A percentile compares a stretch with the other conserved stretches of the same genome.
Evolutionary conservation across 23 tunicate species (phyloP).

Genomic region (Halocynthia aurantium): DNA sequence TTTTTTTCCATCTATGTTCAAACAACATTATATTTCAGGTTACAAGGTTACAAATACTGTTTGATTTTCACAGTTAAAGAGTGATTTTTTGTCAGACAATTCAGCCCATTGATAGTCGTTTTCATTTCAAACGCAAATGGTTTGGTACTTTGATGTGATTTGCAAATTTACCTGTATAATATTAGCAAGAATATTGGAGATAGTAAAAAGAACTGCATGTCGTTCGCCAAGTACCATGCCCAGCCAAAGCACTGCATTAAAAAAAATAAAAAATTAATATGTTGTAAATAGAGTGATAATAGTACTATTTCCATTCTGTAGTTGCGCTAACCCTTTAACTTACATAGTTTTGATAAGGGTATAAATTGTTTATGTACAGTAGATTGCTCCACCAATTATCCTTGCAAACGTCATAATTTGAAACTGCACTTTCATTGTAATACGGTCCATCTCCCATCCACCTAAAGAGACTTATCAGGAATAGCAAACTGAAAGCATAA

Average conservation of each 20-base stretch:
- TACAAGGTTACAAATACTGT: too few relatives aligned
- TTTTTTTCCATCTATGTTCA: too few relatives aligned
- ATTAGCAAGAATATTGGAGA: constrained; percentile 57
- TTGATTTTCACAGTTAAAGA: too few relatives aligned
- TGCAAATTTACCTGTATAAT: constrained; percentile 48
- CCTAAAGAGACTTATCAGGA: constrained; percentile 34
- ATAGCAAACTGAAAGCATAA: constrained; percentile 63
- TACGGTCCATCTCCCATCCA: constrained; percentile 84
- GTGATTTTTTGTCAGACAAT: too few relatives aligned
- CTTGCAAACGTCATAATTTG: constrained; percentile 20
- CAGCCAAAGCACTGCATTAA: constrained; percentile 66
- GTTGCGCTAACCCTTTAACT: too few relatives aligned
- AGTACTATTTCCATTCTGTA: too few relatives aligned
- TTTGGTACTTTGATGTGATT: too few relatives aligned
- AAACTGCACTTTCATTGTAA: constrained; percentile 17
- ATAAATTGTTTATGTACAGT: constrained; percentile 79
- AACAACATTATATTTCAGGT: too few relatives aligned
- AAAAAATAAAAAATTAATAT: background rate
- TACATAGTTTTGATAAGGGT: constrained; percentile 14
- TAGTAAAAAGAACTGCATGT: constrained; percentile 85
- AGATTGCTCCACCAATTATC: constrained; percentile 84
- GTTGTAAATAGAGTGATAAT: too few relatives aligned
- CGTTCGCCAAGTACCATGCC: constrained; percentile 98
- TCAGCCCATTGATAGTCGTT: too few relatives aligned
- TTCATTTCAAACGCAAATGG: too few relatives aligned